A percentile compares a stretch with the other conserved stretches of the same genome.
phyloP scores from a whole-genome alignment of 1,140 invertebrate genomes.

The Papilio aristodemus region DNA sequence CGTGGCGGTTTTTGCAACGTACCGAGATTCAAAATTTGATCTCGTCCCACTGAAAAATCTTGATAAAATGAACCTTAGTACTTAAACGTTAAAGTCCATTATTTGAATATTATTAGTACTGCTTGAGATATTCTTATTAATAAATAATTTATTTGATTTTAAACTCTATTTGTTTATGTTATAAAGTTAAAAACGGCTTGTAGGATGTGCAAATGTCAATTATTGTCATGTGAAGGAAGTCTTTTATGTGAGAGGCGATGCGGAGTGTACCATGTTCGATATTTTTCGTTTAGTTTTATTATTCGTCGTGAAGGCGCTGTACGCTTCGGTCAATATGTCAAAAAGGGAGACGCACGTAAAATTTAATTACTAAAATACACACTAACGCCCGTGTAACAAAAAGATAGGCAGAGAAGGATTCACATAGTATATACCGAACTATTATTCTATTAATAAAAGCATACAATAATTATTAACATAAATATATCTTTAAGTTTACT shows the following conservation, averaged over 20 bases:
- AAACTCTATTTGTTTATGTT: constrained; percentile 1
- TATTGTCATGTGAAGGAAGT: constrained; percentile 43
- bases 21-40: constrained; percentile 41
- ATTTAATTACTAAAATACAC: constrained; percentile 1
- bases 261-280: constrained; percentile 29
- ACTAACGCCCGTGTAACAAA: background rate
- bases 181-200: constrained; percentile 26
- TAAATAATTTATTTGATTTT: constrained; percentile 25
- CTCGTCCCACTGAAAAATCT: background rate
- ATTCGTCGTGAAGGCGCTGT: background rate
- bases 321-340: background rate
- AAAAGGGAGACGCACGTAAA: background rate
- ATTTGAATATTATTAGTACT: background rate
- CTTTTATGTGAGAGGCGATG: constrained; percentile 39
- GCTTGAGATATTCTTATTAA: constrained; percentile 2
- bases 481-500: too few species aligned
- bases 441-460: too few species aligned
- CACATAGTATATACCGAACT: too few species aligned
- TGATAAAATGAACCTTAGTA: background rate
- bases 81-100: background rate
- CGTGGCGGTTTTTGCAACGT: constrained; percentile 45
- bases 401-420: background rate
- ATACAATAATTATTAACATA: too few species aligned
- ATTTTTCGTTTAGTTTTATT: constrained; percentile 28
- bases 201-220: constrained; percentile 36